phyloP scores from a whole-genome alignment of 2,888 invertebrate species.

The Pogonocherus hispidulus region DNA sequence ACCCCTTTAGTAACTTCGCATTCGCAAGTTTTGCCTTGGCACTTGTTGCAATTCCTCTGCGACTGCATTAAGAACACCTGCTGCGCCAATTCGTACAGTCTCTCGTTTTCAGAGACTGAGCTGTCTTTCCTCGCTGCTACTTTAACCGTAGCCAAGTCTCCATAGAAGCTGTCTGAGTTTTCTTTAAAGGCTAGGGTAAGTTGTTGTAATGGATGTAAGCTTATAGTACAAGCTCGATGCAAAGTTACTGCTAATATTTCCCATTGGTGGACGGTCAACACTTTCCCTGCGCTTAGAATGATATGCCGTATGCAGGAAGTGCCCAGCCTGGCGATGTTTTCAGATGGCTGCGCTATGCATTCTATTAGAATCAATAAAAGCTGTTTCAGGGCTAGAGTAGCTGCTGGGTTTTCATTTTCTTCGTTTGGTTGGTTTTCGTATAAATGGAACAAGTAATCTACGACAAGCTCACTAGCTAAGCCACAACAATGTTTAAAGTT shows the following conservation, averaged over 20 bases:
- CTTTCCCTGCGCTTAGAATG: constrained; percentile 85
- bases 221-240: constrained; percentile 87
- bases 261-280: constrained; percentile 89
- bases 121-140: constrained; percentile 93
- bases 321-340: constrained; percentile 90
- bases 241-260: constrained; percentile 86
- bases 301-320: constrained; percentile 92
- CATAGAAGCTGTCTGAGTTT: constrained; percentile 94
- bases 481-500: constrained; percentile 97
- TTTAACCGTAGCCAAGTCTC: constrained; percentile 92
- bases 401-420: constrained; percentile 69
- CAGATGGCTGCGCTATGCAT: constrained; percentile 91
- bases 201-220: constrained; percentile 88
- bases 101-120: constrained; percentile 85
- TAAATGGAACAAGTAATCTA: constrained; percentile 85
- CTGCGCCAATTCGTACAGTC: constrained; percentile 89
- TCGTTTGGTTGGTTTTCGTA: constrained; percentile 67
- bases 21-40: constrained; percentile 65
- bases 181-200: constrained; percentile 91
- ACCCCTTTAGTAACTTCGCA: constrained; percentile 69
- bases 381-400: constrained; percentile 88
- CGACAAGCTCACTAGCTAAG: constrained; percentile 91
- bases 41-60: constrained; percentile 64
- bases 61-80: constrained; percentile 82
- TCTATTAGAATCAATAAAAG: constrained; percentile 88